Evolutionary conservation across 2,888 invertebrate genomes (phyloP).

Genomic region (Sinelater perroti): DNA sequence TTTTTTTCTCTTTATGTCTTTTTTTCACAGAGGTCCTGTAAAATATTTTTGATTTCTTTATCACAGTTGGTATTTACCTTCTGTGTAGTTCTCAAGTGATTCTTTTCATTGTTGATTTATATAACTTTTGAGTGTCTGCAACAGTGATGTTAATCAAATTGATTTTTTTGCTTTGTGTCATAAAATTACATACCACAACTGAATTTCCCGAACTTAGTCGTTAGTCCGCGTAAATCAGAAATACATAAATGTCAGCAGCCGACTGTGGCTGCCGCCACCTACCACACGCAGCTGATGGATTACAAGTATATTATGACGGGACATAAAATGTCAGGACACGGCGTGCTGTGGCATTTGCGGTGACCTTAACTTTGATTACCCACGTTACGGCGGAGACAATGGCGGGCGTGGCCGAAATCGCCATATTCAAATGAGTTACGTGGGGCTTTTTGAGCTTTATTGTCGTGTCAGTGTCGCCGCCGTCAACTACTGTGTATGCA

Average conservation of each 20-base stretch:
- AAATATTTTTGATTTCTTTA: too few relatives aligned
- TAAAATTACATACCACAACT: too few relatives aligned
- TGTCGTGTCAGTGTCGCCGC: slow-evolving; percentile 17
- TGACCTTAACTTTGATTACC: slow-evolving; percentile 35
- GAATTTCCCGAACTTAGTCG: too few relatives aligned
- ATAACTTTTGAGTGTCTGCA: too few relatives aligned
- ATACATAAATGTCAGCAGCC: slow-evolving; percentile 18
- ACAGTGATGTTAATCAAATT: too few relatives aligned
- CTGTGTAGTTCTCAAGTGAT: too few relatives aligned
- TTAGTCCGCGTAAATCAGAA: too few relatives aligned
- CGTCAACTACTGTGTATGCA: slow-evolving; percentile 23
- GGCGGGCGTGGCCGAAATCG: slow-evolving; percentile 28
- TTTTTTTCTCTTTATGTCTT: too few relatives aligned
- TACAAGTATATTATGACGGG: slow-evolving; percentile 21
- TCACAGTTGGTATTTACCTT: too few relatives aligned
- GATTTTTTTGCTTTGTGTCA: too few relatives aligned
- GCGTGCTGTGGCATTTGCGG: slow-evolving; percentile 28
- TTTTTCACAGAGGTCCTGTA: too few relatives aligned
- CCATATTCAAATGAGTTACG: slow-evolving; percentile 32
- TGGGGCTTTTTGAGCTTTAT: slow-evolving; percentile 22
- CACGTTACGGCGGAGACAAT: slow-evolving; percentile 30
- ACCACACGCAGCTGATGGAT: slow-evolving; percentile 13
- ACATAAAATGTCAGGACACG: slow-evolving; percentile 32
- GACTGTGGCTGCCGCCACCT: slow-evolving; percentile 9
- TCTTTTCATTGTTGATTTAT: too few relatives aligned